phyloP scores from a whole-genome alignment of 2,113 vertebrate species.

The Neolamprologus modestus region DNA sequence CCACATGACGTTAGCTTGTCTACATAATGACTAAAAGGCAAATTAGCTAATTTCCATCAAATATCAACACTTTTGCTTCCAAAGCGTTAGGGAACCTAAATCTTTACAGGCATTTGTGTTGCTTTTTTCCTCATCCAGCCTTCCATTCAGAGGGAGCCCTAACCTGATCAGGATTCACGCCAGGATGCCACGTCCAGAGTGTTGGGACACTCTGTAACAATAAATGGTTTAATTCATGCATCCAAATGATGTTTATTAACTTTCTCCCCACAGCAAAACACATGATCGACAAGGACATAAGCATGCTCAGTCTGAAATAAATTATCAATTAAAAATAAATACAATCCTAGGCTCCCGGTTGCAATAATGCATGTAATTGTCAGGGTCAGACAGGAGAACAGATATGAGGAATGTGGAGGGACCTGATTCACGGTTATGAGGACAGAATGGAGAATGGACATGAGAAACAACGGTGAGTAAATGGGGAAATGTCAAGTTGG shows the following conservation, averaged over 20 bases:
- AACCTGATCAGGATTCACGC: background rate
- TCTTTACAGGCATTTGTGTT: background rate
- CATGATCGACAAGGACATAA: background rate
- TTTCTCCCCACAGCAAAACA: background rate
- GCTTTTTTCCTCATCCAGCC: background rate
- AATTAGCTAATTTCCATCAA: background rate
- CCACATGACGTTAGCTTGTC: background rate
- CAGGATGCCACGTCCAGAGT: background rate
- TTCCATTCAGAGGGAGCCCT: background rate
- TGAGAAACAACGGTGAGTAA: slow-evolving; percentile 46
- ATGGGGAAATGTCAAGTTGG: slow-evolving; percentile 57
- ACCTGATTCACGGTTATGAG: slow-evolving; percentile 4
- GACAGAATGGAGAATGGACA: slow-evolving; percentile 4
- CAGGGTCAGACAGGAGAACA: background rate
- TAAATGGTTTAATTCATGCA: background rate
- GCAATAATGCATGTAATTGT: background rate
- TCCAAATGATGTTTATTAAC: slow-evolving; percentile 5
- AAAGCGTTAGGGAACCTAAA: background rate
- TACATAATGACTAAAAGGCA: background rate
- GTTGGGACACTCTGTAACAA: background rate
- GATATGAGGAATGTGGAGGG: background rate
- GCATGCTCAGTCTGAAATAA: background rate
- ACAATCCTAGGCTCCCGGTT: background rate
- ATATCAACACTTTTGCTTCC: background rate
- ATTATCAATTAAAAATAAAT: slow-evolving; percentile 16